Evolutionary conservation across 2,113 vertebrate species (phyloP), one percentile per base, ranked within the genome.

Genomic region (Sterrhoptilus dennistouni): DNA sequence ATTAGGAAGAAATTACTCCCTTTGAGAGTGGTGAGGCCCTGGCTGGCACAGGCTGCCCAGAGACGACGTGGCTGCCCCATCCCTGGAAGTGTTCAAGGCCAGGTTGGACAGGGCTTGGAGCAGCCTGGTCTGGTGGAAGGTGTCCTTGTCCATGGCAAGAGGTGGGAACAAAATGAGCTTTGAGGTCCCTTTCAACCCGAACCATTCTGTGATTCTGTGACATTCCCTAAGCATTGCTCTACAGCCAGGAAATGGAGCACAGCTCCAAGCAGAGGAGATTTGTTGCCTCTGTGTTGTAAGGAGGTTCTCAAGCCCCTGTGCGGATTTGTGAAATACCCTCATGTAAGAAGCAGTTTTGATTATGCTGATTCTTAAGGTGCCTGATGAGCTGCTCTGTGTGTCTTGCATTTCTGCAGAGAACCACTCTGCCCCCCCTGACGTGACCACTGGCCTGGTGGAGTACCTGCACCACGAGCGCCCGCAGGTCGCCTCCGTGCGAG

Each of bases 361-460:
- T 35, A 1, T 72, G 21, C 14, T 83, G 65, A 22, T 59, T 44
- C 35, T 60, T 75, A 29, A 47, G 15, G 9, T 61, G 56, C 52
- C 65, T 95, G 29, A 92, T 83, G 60, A 81, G 38, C 28, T 89
- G 10, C 42, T 4, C 0, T 87, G 3, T 78, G 21, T 93, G 52
- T 97, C 76, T 98, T 96, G 96, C 88, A 49, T 97, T 97, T 90
- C 93, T 96, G 77, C 98, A 99, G 99, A 99, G 97, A 98, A 99
- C 97, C 98, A 98, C 97, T 97, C 98, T 59, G 98, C 99, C 11
- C 99, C 99, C 77, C 99, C 99, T 5, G 99, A 99, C 20, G 99
- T 99, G 96, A 99, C 99, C 90, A 98, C 98, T 4, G 99, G 99
- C 90, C 98, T 99, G 57, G 97, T 98, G 59, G 98, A 98, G 79